Evolutionary conservation across 1,140 invertebrate species (phyloP).

Genomic region (Nymphalis io): DNA sequence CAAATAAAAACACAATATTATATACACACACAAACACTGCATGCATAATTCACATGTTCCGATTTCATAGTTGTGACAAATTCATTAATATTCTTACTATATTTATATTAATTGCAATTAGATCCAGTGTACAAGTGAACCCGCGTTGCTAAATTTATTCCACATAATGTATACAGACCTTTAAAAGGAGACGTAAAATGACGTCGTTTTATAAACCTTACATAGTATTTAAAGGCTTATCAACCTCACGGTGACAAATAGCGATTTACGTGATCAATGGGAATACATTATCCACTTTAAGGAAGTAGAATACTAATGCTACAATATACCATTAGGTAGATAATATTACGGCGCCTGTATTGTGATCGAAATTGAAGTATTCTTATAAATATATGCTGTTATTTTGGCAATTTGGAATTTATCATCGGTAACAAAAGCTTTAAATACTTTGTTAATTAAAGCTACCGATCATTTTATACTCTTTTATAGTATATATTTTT

Average conservation of each 20-base stretch:
- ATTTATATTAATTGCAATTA: no score
- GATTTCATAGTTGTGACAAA: no score
- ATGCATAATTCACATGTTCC: no score
- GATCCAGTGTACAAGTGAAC: not conserved
- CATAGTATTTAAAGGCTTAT: slow-evolving; percentile 13
- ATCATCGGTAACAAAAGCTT: no score
- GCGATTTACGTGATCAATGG: slow-evolving; percentile 2
- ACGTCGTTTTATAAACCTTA: not conserved
- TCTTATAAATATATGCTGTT: no score
- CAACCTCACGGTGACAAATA: slow-evolving; percentile 6
- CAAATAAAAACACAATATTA: no score
- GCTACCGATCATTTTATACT: no score
- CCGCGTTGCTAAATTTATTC: not conserved
- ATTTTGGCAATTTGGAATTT: no score
- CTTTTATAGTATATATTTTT: no score
- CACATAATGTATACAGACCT: not conserved
- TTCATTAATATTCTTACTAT: no score
- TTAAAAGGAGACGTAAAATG: slow-evolving; percentile 8
- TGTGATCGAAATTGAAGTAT: not conserved
- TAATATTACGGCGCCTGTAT: not conserved
- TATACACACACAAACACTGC: no score
- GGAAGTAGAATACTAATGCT: not conserved
- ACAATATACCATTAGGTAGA: not conserved
- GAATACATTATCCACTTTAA: slow-evolving; percentile 9
- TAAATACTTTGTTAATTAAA: no score